A percentile compares a stretch with the other conserved stretches of the same genome.
These are phyloP conservation scores for Chironomus striatipennis DNA, from an alignment of 1,140 invertebrate species.

Conservation along the genomic window DNA sequence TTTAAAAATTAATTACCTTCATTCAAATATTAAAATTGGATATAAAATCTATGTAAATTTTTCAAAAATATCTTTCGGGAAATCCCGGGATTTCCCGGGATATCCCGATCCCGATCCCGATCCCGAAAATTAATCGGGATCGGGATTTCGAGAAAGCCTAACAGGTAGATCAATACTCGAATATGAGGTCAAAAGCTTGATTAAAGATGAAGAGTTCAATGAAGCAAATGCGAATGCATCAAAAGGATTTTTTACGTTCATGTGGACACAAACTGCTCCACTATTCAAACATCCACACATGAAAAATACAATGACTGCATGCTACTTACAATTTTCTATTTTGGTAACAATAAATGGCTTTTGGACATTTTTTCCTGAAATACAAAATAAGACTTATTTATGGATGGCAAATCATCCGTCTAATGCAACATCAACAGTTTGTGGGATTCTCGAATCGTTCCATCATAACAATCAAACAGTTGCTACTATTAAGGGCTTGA, in stretches of 20 bases:
- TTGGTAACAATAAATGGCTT: neutral
- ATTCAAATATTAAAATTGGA: too few species aligned
- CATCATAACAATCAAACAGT: neutral
- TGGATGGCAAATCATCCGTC: neutral
- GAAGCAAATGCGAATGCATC: neutral
- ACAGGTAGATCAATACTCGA: neutral
- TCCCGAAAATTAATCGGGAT: too few species aligned
- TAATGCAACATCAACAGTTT: neutral
- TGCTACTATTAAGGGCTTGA: neutral
- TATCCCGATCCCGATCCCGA: too few species aligned
- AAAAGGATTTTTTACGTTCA: constrained; percentile 10
- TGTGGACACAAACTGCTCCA: neutral
- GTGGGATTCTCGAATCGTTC: neutral
- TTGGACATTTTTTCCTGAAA: constrained; percentile 14
- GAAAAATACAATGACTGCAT: neutral
- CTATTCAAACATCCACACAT: neutral
- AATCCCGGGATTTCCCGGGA: too few species aligned
- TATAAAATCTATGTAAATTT: too few species aligned
- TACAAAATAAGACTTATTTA: neutral
- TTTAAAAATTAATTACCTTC: too few species aligned
- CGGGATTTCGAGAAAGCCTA: too few species aligned
- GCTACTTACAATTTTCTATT: neutral
- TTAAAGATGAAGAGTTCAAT: neutral
- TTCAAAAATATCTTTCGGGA: too few species aligned
- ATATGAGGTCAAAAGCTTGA: neutral